phyloP scores from a whole-genome alignment of 2,888 invertebrate genomes.

The Rhyacophila evoluta region DNA sequence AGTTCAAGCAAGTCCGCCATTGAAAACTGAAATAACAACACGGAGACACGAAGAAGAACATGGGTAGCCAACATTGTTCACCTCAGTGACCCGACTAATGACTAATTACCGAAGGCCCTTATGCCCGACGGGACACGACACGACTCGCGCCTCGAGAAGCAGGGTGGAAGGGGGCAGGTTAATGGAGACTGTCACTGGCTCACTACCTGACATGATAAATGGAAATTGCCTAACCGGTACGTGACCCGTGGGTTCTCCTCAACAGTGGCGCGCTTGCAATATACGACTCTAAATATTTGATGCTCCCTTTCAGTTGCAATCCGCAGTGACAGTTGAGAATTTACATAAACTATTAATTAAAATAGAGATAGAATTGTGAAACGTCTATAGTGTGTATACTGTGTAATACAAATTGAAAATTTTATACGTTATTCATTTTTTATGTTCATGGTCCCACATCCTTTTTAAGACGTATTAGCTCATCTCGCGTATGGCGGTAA shows the following conservation, averaged over 20 bases:
- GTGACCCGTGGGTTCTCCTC: slow-evolving; percentile 25
- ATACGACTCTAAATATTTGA: too few species aligned
- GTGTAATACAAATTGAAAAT: too few species aligned
- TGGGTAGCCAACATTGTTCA: slow-evolving; percentile 3
- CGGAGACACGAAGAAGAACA: neutral
- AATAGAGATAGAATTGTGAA: too few species aligned
- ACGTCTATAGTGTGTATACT: too few species aligned
- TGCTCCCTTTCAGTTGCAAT: too few species aligned
- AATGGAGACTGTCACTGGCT: slow-evolving; percentile 28
- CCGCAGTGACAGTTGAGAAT: too few species aligned
- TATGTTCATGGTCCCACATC: too few species aligned
- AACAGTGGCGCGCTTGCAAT: neutral
- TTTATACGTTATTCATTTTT: too few species aligned
- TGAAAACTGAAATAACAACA: neutral
- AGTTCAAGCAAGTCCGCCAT: neutral
- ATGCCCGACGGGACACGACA: slow-evolving; percentile 15
- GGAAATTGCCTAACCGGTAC: slow-evolving; percentile 28
- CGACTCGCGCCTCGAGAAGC: slow-evolving; percentile 1
- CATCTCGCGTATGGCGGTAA: too few species aligned
- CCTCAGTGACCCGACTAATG: slow-evolving; percentile 37
- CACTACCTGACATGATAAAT: slow-evolving; percentile 36
- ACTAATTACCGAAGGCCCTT: slow-evolving; percentile 41
- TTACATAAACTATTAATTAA: too few species aligned
- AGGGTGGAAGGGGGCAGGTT: slow-evolving; percentile 26
- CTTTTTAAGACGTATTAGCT: too few species aligned